Evolutionary conservation across 2,113 vertebrate species (phyloP).

Genomic region (Sphyrna mokarran): DNA sequence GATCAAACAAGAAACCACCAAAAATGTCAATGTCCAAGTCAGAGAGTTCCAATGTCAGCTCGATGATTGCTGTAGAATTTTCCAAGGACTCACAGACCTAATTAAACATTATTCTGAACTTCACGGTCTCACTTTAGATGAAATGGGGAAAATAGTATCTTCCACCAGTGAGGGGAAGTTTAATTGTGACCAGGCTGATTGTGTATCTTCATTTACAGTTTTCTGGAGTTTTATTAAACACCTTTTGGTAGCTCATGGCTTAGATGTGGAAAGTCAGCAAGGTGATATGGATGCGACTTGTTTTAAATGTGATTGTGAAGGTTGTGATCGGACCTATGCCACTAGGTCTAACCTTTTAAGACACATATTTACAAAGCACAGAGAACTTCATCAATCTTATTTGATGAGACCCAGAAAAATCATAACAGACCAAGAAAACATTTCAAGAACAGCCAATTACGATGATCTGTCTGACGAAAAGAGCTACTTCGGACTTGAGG

Average conservation of each 20-base stretch:
- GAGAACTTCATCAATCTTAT: slow-evolving; percentile 76
- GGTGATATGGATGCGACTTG: slow-evolving; percentile 63
- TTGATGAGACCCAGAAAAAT: slow-evolving; percentile 71
- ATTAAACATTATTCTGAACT: slow-evolving; percentile 88
- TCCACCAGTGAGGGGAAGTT: slow-evolving; percentile 68
- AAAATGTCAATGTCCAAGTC: slow-evolving; percentile 49
- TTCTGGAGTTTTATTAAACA: slow-evolving; percentile 78
- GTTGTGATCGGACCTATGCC: slow-evolving; percentile 85
- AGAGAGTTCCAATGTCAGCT: slow-evolving; percentile 86
- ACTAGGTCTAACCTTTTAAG: slow-evolving; percentile 87
- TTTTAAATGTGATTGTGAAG: slow-evolving; percentile 85
- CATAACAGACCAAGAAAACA: slow-evolving; percentile 62
- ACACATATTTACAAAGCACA: slow-evolving; percentile 89
- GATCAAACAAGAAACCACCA: slow-evolving; percentile 66
- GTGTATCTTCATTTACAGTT: slow-evolving; percentile 66
- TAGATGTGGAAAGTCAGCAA: slow-evolving; percentile 57
- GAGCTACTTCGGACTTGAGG: slow-evolving; percentile 58
- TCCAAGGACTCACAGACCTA: slow-evolving; percentile 77
- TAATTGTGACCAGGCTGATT: slow-evolving; percentile 77
- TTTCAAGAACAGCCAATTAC: slow-evolving; percentile 65
- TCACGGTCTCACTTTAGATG: slow-evolving; percentile 76
- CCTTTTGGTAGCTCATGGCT: slow-evolving; percentile 71
- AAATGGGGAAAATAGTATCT: slow-evolving; percentile 66
- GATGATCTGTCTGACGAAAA: slow-evolving; percentile 61
- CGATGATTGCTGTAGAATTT: slow-evolving; percentile 86